Evolutionary conservation across 2,797 vertebrate species (phyloP), one percentile per base, ranked within the genome.

Genomic region (Aeoliscus strigatus): DNA sequence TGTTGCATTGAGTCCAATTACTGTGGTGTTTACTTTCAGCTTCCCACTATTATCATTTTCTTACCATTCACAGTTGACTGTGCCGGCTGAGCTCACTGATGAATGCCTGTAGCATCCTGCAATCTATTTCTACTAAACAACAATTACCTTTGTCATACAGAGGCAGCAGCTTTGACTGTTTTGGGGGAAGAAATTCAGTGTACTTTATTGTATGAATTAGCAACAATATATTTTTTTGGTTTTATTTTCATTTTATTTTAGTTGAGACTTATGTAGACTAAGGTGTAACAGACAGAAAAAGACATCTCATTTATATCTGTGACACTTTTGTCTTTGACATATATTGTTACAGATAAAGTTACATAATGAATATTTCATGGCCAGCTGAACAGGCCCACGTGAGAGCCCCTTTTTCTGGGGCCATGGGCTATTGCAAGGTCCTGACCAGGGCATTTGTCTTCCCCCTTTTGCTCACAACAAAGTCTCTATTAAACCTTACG

Each of bases 321-420:
- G 42, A 53, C 51, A 51, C 31, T 35, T 17, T 58, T 37, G 48
- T 49, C 51, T 58, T 70, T 33, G 60, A 76, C 53, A 51, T 58
- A 51, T 67, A 78, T 58, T 73, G 52, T 77, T 60, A 63, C 61
- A 74, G 75, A 82, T 81, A 60, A 78, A 70, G 80, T 88, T 88
- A 83, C 82, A 70, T 89, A 86, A 89, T 85, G 36, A 82, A 84
- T 86, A 74, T 84, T 85, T 84, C 70, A 84, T 61, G 75, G 70
- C 15, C 56, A 62, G 58, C 60, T 81, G 68, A 64, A 65, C 67
- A 70, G 43, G 60, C 59, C 77, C 73, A 76, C 43, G 66, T 74
- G 75, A 72, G 60, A 69, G 61, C 31, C 72, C 69, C 60, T 40
- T 53, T 61, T 60, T 72, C 61, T 30, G 29, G 44, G 60, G 56